Percentiles rank a stretch among this genome's conserved stretches.
These are phyloP conservation scores for Drosophila subquinaria DNA, from an alignment of 2,888 invertebrate genomes.

Conservation along the genomic window DNA sequence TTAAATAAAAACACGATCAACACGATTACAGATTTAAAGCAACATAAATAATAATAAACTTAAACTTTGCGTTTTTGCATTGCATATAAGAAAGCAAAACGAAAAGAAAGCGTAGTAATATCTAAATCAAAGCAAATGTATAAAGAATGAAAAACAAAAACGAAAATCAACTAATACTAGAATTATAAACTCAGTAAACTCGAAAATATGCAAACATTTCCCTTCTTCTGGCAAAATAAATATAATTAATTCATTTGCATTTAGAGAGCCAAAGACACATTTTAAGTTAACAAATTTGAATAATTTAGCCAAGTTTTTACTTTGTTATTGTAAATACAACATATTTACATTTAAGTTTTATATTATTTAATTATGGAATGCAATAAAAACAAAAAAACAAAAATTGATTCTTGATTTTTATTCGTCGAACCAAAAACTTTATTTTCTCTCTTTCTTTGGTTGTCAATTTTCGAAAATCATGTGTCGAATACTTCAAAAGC, in stretches of 20 bases:
- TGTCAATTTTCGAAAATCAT: neutral
- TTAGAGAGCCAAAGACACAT: constrained; percentile 69
- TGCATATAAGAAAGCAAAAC: constrained; percentile 52
- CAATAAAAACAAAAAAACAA: constrained; percentile 24
- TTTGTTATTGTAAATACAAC: constrained; percentile 47
- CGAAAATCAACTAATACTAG: constrained; percentile 39
- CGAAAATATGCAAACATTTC: constrained; percentile 24
- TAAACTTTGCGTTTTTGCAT: constrained; percentile 51
- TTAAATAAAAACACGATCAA: constrained; percentile 38
- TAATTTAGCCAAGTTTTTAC: constrained; percentile 32
- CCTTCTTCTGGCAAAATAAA: constrained; percentile 29
- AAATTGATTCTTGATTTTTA: constrained; percentile 1
- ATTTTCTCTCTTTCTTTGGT: constrained; percentile 6
- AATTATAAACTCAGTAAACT: constrained; percentile 24
- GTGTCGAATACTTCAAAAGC: constrained; percentile 68
- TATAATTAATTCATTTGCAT: constrained; percentile 29
- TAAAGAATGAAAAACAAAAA: constrained; percentile 48
- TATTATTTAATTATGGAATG: constrained; percentile 37
- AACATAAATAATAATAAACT: constrained; percentile 30
- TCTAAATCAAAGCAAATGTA: constrained; percentile 76
- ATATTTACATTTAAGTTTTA: constrained; percentile 31
- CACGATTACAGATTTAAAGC: constrained; percentile 30
- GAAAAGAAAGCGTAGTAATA: constrained; percentile 76
- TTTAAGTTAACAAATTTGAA: constrained; percentile 27
- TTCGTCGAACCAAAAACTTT: constrained; percentile 9